Conservation (phyloP, 2,113 vertebrate species). For the Ceuthmochares aereus region DNA sequence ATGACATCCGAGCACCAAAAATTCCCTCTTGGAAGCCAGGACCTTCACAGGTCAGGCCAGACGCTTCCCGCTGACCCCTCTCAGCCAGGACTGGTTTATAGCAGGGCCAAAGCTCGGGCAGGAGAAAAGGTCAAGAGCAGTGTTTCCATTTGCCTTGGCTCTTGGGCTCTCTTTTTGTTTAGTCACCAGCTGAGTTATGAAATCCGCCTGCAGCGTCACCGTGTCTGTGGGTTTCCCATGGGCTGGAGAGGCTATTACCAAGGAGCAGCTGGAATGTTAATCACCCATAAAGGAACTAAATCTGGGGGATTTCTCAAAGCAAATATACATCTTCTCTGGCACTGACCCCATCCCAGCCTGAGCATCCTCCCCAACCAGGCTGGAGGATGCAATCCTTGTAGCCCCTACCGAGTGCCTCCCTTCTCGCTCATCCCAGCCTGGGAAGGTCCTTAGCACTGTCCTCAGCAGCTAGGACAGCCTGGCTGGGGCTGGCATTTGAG, state of each 20-base stretch:
- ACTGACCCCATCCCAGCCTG: background rate
- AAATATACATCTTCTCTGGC: slow-evolving; percentile 26
- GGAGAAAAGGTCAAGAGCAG: background rate
- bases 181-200: slow-evolving; percentile 30
- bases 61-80: background rate
- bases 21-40: background rate
- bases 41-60: background rate
- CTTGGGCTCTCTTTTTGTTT: background rate
- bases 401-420: background rate
- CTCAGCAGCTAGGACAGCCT: background rate
- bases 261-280: slow-evolving; percentile 48
- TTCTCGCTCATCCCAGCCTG: background rate
- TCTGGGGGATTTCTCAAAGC: slow-evolving; percentile 62
- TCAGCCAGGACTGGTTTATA: background rate
- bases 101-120: background rate
- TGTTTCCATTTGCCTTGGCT: background rate
- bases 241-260: slow-evolving; percentile 8
- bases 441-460: background rate
- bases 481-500: background rate
- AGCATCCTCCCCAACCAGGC: background rate
- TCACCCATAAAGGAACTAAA: slow-evolving; percentile 49
- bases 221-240: slow-evolving; percentile 45
- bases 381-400: background rate
- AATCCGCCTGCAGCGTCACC: background rate
- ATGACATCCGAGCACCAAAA: background rate